Evolutionary conservation across 2,797 vertebrate genomes (phyloP).

Genomic region (Acomys russatus): DNA sequence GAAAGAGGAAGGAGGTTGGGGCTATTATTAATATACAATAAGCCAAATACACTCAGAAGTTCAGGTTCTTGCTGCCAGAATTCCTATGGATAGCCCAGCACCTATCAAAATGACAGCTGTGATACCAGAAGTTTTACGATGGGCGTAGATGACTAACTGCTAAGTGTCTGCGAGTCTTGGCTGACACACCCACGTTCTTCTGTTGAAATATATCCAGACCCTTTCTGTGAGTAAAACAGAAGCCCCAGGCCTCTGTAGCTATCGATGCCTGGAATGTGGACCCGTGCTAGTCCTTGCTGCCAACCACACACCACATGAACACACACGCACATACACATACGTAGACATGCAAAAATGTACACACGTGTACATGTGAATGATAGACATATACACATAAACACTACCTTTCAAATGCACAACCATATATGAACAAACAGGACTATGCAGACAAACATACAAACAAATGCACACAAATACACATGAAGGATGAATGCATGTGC

Average conservation of each 20-base stretch:
- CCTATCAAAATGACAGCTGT: background rate
- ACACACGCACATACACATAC: background rate
- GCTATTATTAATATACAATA: background rate
- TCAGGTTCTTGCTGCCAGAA: background rate
- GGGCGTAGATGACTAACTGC: accelerated
- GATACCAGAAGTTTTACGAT: background rate
- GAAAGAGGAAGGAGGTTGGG: background rate
- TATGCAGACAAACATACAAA: background rate
- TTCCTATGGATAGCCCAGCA: background rate
- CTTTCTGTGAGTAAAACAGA: background rate
- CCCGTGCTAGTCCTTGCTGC: too few species aligned
- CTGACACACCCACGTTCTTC: too few species aligned
- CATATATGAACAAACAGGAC: background rate
- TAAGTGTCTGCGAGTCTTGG: background rate
- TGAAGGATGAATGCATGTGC: background rate
- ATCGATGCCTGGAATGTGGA: background rate
- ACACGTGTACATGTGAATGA: background rate
- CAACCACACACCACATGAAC: background rate
- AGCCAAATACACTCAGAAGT: accelerated
- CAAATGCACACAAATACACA: background rate
- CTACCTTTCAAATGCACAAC: background rate
- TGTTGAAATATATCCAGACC: background rate
- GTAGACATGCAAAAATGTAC: background rate
- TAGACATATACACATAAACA: background rate
- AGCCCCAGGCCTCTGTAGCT: background rate